Evolutionary conservation across 2,797 vertebrate genomes (phyloP), one percentile per base, ranked within the genome.

Genomic region (Gouania willdenowi): DNA sequence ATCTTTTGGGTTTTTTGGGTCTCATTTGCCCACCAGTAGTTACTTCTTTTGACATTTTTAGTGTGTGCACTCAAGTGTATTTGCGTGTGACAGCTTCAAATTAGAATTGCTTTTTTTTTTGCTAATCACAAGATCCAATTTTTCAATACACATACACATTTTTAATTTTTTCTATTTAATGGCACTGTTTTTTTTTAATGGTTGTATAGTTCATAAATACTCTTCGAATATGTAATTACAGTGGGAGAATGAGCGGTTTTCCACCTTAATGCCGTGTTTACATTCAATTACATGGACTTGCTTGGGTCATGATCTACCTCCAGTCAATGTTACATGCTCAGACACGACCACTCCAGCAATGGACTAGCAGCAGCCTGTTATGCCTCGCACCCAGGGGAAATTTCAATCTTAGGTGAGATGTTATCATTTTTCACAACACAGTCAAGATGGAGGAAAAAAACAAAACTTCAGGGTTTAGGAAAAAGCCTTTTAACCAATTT

Each of bases 331-430:
- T 38, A 36, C 66, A 60, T 50, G 68, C 21, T 54, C 67, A 73
- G 65, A 60, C 71, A 74, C 1, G 51, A 73, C 45, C 35, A 39
- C 27, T 33, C 9, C 19, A 25, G 32, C 41, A 33, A 57, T 31
- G 57, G 36, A 61, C 66, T 35, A 44, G 39, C 45, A 32, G 35
- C 42, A 26, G 50, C 46, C 26, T 19, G 40, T 60, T 48, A 30
- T 6, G 15, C 30, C 30, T 26, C n/a, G 24, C 33, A 34, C 71
- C 32, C 64, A 21, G 35, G 67, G 58, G 71, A 72, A 29, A 47
- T 67, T 75, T 66, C 67, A 62, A 38, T 74, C 71, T 29, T 30
- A 74, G 38, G 71, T 81, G 79, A 69, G 79, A 83, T 64, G 47
- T 58, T 59, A 71, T 74, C 77, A 75, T 71, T 83, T 85, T 81